Evolutionary conservation across 1,140 invertebrate genomes (phyloP), one percentile per base, ranked within the genome.

Genomic region (Cotesia vestalis): DNA sequence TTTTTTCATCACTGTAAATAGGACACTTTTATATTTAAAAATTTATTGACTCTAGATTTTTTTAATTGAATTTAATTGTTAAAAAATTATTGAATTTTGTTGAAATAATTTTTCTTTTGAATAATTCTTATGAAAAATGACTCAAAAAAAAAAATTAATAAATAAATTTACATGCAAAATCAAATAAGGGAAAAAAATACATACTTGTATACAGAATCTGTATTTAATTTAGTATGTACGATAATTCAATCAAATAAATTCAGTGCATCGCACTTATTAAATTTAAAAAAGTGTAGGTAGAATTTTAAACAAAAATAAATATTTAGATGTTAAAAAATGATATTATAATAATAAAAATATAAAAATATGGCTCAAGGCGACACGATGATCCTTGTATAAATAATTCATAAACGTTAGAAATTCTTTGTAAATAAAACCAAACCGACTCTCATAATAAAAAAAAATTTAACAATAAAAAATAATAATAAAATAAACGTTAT

Each of bases 391-490:
- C 76, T 76, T 81, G 80, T 80, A 80, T 81, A 83, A 83, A 81
- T 76, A 75, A 75, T 57, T 60, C 40, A 27, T 53, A 67, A 66
- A 80, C 83, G 81, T 85, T 84, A 83, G 83, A 85, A 83, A 83
- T 85, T 84, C 80, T 81, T 83, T 85, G 83, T 85, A 85, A 77
- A 85, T 85, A 82, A 81, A 67, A 61, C 40, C 40, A 81, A 67
- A 61, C 40, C 40, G 40, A 46, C 6, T 46, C 40, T 46, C 40
- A 6, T 66, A 75, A 71, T 63, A 72, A 64, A 46, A 77, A 17
- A 77, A 80, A 75, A 79, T 78, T 81, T 79, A 77, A 81, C 76
- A 68, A 34, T 66, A 51, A 9, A 53, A 66, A 53, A 66, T 66
- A 34, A 51, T 35, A 35, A n/a, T 35, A 57, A 53, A 8, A 55